A percentile compares a stretch with the other conserved stretches of the same genome.
Evolutionary conservation across 2,888 invertebrate species (phyloP).

Genomic region (Pilophorus perplexus): DNA sequence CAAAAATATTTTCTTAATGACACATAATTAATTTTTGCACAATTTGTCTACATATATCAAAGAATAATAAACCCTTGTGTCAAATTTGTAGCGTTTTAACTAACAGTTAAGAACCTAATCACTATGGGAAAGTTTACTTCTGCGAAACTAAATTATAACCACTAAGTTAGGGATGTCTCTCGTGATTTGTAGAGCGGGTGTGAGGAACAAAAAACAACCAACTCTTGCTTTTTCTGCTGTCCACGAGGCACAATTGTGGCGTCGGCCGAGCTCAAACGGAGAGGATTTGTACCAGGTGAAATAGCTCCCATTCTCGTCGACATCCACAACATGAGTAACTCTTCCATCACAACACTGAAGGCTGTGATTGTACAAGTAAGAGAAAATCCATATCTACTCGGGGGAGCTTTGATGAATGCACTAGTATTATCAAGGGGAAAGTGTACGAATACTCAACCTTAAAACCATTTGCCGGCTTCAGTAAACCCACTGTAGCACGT

Average conservation of each 20-base stretch:
- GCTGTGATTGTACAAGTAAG: slow-evolving; percentile 49
- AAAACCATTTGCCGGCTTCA: not conserved
- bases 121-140: too few species aligned
- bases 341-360: slow-evolving; percentile 47
- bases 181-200: slow-evolving; percentile 49
- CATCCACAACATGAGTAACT: slow-evolving; percentile 51
- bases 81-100: too few species aligned
- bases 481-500: not conserved
- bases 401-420: too few species aligned
- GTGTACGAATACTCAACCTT: too few species aligned
- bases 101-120: too few species aligned
- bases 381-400: not conserved
- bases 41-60: too few species aligned
- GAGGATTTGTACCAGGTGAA: slow-evolving; percentile 51
- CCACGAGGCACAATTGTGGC: slow-evolving; percentile 50
- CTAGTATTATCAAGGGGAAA: too few species aligned
- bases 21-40: too few species aligned
- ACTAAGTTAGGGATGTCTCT: too few species aligned
- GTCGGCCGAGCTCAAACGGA: slow-evolving; percentile 49
- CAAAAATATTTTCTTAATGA: too few species aligned
- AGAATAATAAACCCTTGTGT: too few species aligned
- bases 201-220: slow-evolving; percentile 50
- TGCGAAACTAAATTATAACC: too few species aligned
- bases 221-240: slow-evolving; percentile 50
- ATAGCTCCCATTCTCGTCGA: slow-evolving; percentile 49